Evolutionary conservation across 92 coral and sea anemone species (phyloP), one percentile per base, ranked within the genome.

Genomic region (Umimayanthus kanabou): DNA sequence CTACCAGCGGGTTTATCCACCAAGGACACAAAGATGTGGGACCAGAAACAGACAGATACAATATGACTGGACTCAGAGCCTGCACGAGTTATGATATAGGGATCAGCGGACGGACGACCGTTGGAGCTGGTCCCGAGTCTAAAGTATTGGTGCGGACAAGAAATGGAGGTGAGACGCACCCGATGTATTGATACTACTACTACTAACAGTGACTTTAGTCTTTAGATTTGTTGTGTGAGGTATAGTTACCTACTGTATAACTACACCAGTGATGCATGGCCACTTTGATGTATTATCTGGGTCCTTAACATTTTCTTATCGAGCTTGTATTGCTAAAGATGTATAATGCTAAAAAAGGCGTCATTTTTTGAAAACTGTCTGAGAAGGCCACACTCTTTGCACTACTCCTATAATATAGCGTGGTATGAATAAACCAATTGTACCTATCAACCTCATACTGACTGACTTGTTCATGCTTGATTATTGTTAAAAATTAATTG

Each of bases 21-120:
- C 74, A 81, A 65, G 85, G 85, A 23, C 23, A 4, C 23, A 13
- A 25, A 16, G 74, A 64, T n/a, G 74, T 65, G 57, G 85, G 85
- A 67, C 73, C 25, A 22, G 85, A 81, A 0, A 64, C 49, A 1
- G 73, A 50, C 22, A 53, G 84, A 39, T 26, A 80, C 84, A 80
- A 80, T 23, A 3, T 80, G 11, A 57, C 84, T 18, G 84, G 84
- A 43, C 49, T 43, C 49, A 6, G 49, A 43, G 49, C 49, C 8
- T 43, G 49, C 49, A 43, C 49, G 49, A 43, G 49, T 43, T 43
- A 43, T 43, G 5, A 43, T 3, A 6, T 43, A 43, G 49, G 49
- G 49, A 9, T 43, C 49, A 43, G 49, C 49, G 49, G 49, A 43
- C 49, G 49, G 49, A 43, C 49, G 49, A 6, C 5, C 10, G 47